Conservation (phyloP, 37 sponge, comb jelly and placozoan species). For the Mnemiopsis leidyi region DNA sequence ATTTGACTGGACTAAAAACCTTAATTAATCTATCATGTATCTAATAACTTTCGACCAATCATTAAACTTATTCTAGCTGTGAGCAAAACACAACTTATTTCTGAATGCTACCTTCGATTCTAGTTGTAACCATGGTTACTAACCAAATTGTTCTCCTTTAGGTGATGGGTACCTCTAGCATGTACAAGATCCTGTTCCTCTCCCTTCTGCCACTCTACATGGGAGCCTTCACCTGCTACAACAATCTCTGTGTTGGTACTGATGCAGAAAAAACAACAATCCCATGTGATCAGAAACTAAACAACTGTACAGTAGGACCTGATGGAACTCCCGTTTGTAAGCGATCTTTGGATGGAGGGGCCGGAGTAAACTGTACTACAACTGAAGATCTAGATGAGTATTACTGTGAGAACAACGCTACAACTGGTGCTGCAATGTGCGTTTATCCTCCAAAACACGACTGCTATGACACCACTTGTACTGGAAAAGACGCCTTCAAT, state of each 20-base stretch:
- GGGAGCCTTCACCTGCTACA: not conserved
- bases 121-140: too few relatives aligned
- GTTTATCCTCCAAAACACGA: slow-evolving; percentile 8
- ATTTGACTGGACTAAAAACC: too few relatives aligned
- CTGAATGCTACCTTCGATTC: too few relatives aligned
- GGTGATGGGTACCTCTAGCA: not conserved
- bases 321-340: not conserved
- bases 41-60: too few relatives aligned
- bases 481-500: not conserved
- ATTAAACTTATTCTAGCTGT: too few relatives aligned
- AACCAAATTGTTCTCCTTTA: too few relatives aligned
- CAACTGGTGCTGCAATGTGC: not conserved
- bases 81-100: too few relatives aligned
- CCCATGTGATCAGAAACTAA: not conserved
- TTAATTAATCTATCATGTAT: too few relatives aligned
- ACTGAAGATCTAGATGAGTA: not conserved
- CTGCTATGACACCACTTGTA: slow-evolving; percentile 11
- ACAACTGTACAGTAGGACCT: not conserved
- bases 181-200: not conserved
- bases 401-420: not conserved
- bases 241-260: not conserved
- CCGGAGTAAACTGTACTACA: slow-evolving; percentile 10
- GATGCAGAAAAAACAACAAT: not conserved
- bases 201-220: not conserved
- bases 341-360: not conserved